These are phyloP conservation scores for Heliconius erato DNA, from an alignment of 2,888 invertebrate species.

Conservation along the genomic window DNA sequence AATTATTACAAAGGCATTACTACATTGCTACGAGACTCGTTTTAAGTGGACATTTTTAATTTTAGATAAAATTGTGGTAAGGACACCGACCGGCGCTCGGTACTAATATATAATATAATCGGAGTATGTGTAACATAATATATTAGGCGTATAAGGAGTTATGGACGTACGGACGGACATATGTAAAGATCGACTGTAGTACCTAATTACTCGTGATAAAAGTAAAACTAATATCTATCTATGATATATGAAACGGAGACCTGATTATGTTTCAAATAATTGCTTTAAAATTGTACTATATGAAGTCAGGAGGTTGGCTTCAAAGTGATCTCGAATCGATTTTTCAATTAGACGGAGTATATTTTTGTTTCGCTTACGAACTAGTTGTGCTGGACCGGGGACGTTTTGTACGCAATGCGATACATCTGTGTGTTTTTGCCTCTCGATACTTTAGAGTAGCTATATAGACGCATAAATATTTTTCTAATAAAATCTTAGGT, in stretches of 20 bases:
- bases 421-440: slow-evolving; percentile 37
- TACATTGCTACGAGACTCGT: background rate
- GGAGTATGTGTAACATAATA: slow-evolving; percentile 2
- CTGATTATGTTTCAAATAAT: slow-evolving; percentile 73
- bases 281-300: slow-evolving; percentile 80
- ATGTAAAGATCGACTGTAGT: slow-evolving; percentile 39
- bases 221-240: slow-evolving; percentile 35
- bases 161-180: background rate
- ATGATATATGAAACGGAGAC: slow-evolving; percentile 59
- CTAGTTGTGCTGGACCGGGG: background rate
- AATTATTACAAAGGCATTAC: slow-evolving; percentile 11
- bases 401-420: slow-evolving; percentile 23
- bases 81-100: background rate
- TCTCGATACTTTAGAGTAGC: slow-evolving; percentile 35
- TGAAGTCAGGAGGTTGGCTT: slow-evolving; percentile 75
- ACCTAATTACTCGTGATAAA: slow-evolving; percentile 44
- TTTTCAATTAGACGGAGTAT: slow-evolving; percentile 66
- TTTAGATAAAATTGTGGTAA: slow-evolving; percentile 1
- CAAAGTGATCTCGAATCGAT: slow-evolving; percentile 82
- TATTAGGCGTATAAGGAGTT: background rate
- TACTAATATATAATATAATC: slow-evolving; percentile 1
- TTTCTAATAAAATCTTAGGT: slow-evolving; percentile 43
- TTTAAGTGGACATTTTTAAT: slow-evolving; percentile 14
- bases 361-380: slow-evolving; percentile 53
- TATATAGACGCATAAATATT: slow-evolving; percentile 41